phyloP scores from a whole-genome alignment of 1,140 invertebrate genomes.

The Platorchestia sp. region DNA sequence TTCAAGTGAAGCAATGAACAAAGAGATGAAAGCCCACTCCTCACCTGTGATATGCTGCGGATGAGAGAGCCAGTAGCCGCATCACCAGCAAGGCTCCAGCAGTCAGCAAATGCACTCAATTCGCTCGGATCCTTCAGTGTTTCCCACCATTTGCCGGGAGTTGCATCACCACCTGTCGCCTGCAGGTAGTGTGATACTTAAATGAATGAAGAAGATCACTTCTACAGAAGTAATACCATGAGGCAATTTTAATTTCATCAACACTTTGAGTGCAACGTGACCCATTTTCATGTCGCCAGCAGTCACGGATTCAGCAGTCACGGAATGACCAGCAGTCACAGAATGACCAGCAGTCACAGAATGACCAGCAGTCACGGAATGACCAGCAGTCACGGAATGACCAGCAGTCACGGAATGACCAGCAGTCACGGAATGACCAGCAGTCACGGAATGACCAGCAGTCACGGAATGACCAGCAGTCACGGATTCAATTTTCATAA shows the following conservation, averaged over 20 bases:
- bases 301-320: background rate
- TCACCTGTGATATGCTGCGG: background rate
- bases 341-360: too few species aligned
- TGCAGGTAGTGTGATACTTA: too few species aligned
- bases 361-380: too few species aligned
- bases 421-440: too few species aligned
- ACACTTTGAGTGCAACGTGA: background rate
- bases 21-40: background rate
- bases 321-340: too few species aligned
- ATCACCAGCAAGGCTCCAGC: constrained; percentile 29
- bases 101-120: background rate
- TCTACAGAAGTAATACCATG: background rate
- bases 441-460: too few species aligned
- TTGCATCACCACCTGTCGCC: background rate
- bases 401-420: too few species aligned
- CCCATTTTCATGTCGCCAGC: background rate
- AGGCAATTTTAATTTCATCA: background rate
- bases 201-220: background rate
- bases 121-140: background rate
- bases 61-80: background rate
- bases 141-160: constrained; percentile 24
- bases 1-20: too few species aligned
- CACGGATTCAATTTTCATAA: too few species aligned
- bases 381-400: too few species aligned
- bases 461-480: too few species aligned